Base-by-base conservation (phyloP, 1,140 invertebrate genomes). In the Dendrolimus kikuchii region DNA sequence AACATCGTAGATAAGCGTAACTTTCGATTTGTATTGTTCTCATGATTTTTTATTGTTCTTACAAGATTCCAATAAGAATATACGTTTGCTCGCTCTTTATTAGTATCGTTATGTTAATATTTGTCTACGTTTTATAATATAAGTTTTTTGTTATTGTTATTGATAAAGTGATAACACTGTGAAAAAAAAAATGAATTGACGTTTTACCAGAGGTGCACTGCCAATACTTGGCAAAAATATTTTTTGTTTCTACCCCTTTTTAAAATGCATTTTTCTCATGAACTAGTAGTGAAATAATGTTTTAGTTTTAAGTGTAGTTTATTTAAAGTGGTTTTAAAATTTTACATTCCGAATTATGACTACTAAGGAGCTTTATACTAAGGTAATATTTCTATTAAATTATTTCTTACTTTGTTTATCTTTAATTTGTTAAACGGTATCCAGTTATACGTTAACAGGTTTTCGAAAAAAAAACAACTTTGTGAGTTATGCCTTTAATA, bases 291-390 rank as follows among this genome's bases (percentile, higher is more conserved):
- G 61, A 81, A 76, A 77, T 74, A 62, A 57, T 49, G 64, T 53
- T 23, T 23, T 23, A 2, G 23, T 23, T 23, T 23, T 23, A 23
- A 66, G 50, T 60, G 60, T 49, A 54, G 56, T 67, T 49, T 66
- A 64, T 74, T 42, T 63, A 51, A 44, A 44, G 23, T 65, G 59
- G 53, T 62, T 64, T 61, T 55, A 62, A 50, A 51, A 53, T 44
- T 43, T 51, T 60, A 59, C 63, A 67, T 64, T 51, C 55, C 53
- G 56, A 85, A 76, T 42, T 62, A 89, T 89, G 86, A 89, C 86
- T 48, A 87, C 87, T 40, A 81, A 86, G 63, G 87, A 89, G 66
- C 66, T 89, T 9, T 89, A 89, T 55, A 88, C 86, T 10, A 89
- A 88, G 86, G 86, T 89, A 86, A 66, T 37, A 46, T 55, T 64